Evolutionary conservation across 2,797 vertebrate species (phyloP), one percentile per base, ranked within the genome.

Genomic region (Myripristis murdjan): DNA sequence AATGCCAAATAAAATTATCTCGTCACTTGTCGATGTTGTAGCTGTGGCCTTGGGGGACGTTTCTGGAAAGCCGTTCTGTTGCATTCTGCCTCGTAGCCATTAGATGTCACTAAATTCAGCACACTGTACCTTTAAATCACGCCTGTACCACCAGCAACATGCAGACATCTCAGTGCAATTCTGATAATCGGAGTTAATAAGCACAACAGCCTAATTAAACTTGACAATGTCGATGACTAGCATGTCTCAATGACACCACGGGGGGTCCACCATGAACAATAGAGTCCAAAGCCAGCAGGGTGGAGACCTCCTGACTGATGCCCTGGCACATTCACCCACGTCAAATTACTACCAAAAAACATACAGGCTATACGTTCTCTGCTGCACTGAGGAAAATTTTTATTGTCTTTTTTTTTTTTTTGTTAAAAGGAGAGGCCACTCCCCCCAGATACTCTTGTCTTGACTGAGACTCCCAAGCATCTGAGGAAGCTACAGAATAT

Each of bases 121-220:
- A n/a, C n/a, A n/a, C n/a, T n/a, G n/a, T n/a, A n/a, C n/a, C 51
- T 57, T 60, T 72, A 75, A 62, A 76, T 64, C 44, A 23, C n/a
- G 26, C 44, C n/a, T 12, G n/a, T 51, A n/a, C 49, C 81, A 81
- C 66, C 87, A 81, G 88, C 46, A 74, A 48, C 86, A 81, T 24
- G 67, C 23, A 79, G 80, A 83, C 86, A 60, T 90, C 83, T 91
- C 79, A 70, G 77, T 55, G 47, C 79, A 81, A 41, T 62, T 76
- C 77, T 69, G 62, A 87, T 89, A 91, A 92, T 87, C 73, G 73
- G 87, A 92, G 85, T 90, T 92, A 92, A 93, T 90, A 91, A 88
- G 89, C 89, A 92, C 87, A 90, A 90, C 89, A 91, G 76, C 90
- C 89, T 92, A 87, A 91, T 92, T 91, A 88, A 79, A 49, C 60